Evolutionary conservation across 2,113 vertebrate species (phyloP), one percentile per base, ranked within the genome.

Genomic region (Tyrannus savana): DNA sequence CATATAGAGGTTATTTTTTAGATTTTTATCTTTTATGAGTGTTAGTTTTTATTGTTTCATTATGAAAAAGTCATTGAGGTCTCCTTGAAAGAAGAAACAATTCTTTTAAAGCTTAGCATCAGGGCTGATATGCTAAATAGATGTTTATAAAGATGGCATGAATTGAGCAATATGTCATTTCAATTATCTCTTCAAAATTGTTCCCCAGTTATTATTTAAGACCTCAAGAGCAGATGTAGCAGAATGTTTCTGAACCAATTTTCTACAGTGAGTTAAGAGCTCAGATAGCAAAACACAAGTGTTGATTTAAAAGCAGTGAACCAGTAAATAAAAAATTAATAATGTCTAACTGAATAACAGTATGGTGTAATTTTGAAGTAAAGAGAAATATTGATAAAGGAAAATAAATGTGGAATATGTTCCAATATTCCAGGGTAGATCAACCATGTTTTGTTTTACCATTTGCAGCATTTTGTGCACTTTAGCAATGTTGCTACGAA

Each of bases 191-290:
- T 93, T 90, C 49, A 92, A 77, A 82, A 83, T 71, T 42, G 22
- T 79, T 90, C 83, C 66, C 31, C 18, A 72, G 71, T 83, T 90
- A 94, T 85, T 96, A 46, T 84, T 88, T 91, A 90, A 94, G 89
- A 93, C 33, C 47, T 64, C 47, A 74, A 80, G 33, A 84, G 44
- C 49, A 87, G 14, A 42, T 89, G 41, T 35, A 93, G n/a, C 15
- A 96, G 13, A 89, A 73, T 66, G 39, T 75, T 94, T 93, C 52
- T 89, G 64, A 94, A 90, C 37, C 3, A 4, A 76, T 96, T 91
- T 93, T 90, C 66, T 80, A 39, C 41, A 46, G 52, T 55, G 52
- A 83, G 12, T 19, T 72, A 35, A 23, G 14, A 93, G 25, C 19
- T 72, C 60, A 94, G 46, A 90, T 6, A 95, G 12, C 9, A 84